These are phyloP conservation scores for Setophaga petechia DNA, from an alignment of 2,113 vertebrate species.

Conservation along the genomic window DNA sequence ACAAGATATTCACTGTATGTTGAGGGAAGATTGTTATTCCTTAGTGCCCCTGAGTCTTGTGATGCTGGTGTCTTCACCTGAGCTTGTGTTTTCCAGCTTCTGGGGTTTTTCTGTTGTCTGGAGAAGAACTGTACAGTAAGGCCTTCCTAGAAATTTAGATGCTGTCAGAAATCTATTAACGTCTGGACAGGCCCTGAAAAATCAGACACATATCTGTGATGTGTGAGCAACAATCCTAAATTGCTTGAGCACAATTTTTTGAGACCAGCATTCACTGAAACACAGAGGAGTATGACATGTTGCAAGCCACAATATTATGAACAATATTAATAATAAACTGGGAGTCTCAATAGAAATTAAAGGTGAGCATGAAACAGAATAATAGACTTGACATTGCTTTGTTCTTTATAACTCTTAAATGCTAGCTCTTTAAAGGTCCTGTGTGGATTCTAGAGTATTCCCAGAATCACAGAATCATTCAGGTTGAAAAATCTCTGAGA, in stretches of 20 bases:
- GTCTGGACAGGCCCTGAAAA: background rate
- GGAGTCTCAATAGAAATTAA: background rate
- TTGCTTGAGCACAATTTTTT: background rate
- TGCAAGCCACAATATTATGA: background rate
- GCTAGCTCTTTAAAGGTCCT: background rate
- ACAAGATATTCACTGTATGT: background rate
- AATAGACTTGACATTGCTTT: background rate
- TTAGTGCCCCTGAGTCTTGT: background rate
- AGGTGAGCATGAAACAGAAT: background rate
- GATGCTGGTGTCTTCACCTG: background rate
- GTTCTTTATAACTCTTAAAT: background rate
- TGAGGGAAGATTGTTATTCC: rapidly evolving
- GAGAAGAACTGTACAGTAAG: rapidly evolving
- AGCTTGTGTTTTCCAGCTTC: background rate
- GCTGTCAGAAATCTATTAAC: background rate
- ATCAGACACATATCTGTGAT: background rate
- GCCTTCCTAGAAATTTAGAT: background rate
- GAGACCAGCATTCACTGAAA: background rate
- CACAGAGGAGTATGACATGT: rapidly evolving
- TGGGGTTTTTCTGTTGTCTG: background rate
- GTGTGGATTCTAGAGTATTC: background rate
- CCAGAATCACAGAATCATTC: background rate
- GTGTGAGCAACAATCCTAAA: background rate
- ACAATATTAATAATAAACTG: background rate
- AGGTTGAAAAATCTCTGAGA: background rate